phyloP scores from a whole-genome alignment of 2,888 invertebrate species.

The Amphipyra berbera region DNA sequence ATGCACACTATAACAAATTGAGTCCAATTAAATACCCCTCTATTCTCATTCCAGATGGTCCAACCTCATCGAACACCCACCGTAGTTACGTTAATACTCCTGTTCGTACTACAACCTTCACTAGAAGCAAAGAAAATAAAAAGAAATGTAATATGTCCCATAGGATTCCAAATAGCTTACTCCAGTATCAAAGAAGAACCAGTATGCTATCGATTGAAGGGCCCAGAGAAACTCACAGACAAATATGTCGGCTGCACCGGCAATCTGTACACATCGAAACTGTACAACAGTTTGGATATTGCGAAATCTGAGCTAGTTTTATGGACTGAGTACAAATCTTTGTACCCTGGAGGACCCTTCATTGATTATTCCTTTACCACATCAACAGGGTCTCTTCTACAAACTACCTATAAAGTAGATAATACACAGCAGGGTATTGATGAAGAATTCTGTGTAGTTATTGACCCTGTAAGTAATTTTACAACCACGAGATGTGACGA shows the following conservation, averaged over 20 bases:
- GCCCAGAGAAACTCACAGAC: constrained; percentile 77
- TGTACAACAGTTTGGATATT: constrained; percentile 72
- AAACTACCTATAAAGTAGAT: constrained; percentile 68
- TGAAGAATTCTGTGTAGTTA: constrained; percentile 77
- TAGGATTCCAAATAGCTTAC: constrained; percentile 76
- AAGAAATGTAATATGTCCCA: constrained; percentile 70
- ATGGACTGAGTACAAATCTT: constrained; percentile 83
- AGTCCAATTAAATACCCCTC: neutral
- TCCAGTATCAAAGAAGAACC: constrained; percentile 61
- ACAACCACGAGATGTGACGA: constrained; percentile 77
- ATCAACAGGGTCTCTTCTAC: constrained; percentile 68
- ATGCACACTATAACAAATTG: too few relatives aligned
- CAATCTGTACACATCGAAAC: constrained; percentile 75
- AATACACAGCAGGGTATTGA: constrained; percentile 63
- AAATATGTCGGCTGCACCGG: constrained; percentile 79
- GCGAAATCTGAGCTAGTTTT: constrained; percentile 67
- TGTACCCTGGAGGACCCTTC: constrained; percentile 83
- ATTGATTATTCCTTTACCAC: constrained; percentile 79
- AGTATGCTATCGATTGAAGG: constrained; percentile 80
- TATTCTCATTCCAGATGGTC: constrained; percentile 72
- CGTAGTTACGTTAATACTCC: constrained; percentile 58
- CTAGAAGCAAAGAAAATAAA: constrained; percentile 60
- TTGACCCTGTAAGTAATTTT: constrained; percentile 73
- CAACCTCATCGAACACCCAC: constrained; percentile 56
- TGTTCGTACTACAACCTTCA: constrained; percentile 61